These are phyloP conservation scores for Stomatorhinus ivindoensis DNA, from an alignment of 2,113 vertebrate genomes.

Conservation along the genomic window DNA sequence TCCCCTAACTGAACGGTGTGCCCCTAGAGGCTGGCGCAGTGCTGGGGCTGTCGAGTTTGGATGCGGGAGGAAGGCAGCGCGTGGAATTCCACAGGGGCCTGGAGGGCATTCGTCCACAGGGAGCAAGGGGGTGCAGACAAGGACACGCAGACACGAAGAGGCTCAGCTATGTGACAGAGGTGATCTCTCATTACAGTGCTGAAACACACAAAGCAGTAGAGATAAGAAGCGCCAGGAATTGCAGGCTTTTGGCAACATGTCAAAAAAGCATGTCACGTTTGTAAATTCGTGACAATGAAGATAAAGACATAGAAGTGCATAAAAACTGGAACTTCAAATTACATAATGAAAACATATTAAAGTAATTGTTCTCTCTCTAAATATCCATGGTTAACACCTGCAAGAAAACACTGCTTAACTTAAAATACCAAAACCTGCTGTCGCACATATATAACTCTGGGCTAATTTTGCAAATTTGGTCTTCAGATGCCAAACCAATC, in stretches of 20 bases:
- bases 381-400: background rate
- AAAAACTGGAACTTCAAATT: background rate
- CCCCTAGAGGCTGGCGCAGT: slow-evolving; percentile 14
- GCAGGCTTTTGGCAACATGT: background rate
- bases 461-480: background rate
- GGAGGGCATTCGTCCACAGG: slow-evolving; percentile 49
- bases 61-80: slow-evolving; percentile 21
- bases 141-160: slow-evolving; percentile 11
- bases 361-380: background rate
- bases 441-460: background rate
- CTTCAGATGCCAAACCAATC: background rate
- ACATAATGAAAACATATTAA: background rate
- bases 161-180: background rate
- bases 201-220: background rate
- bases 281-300: background rate
- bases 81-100: slow-evolving; percentile 32
- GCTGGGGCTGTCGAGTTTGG: slow-evolving; percentile 20
- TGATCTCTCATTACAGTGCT: background rate
- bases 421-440: background rate
- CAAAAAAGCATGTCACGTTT: background rate
- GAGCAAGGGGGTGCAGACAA: slow-evolving; percentile 22
- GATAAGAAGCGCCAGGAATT: background rate
- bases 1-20: slow-evolving; percentile 5
- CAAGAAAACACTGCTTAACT: background rate
- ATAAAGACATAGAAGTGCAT: background rate